Base-by-base conservation (phyloP, 2,888 invertebrate genomes). In the Steromphala cineraria region DNA sequence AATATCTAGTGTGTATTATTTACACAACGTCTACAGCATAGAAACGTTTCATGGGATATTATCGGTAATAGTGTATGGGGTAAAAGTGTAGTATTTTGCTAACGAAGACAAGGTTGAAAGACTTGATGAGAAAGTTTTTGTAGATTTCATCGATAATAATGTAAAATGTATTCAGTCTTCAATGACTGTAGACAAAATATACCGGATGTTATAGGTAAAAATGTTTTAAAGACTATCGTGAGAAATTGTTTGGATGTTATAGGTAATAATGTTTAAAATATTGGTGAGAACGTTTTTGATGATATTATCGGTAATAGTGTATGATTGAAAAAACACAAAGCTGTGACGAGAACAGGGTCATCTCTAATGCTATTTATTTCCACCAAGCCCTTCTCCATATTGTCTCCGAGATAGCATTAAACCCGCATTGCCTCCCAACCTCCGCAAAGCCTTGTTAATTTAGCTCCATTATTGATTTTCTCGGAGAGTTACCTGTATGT, bases 321-420 rank as follows among this genome's bases (percentile, higher is more conserved):
- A 17, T 67, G 67, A 67, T 67, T 67, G 67, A 28, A 36, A n/a
- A 31, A 31, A 15, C 24, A 28, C 31, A 67, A 17, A 15, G 31
- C 28, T 21, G 8, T 19, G 40, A 17, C 40, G 36, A 31, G 24
- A 71, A 71, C 8, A 17, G 19, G 36, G 71, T 71, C 40, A n/a
- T n/a, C 71, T 71, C 40, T 36, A 71, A 71, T 71, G 71, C 71
- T 40, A 71, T 71, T 71, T 71, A 71, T 31, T 71, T 71, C 24
- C 71, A 31, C 31, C 36, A 36, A 36, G 71, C 40, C 71, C 36
- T 71, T 8, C 17, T 36, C 71, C 71, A 71, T 71, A 71, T 71
- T 71, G 31, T 71, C 71, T 40, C 71, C 71, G 36, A 71, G 36
- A 71, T 71, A 71, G n/a, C 40, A 71, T 31, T 36, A 71, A 71